These are phyloP conservation scores for Terebella lapidaria DNA, from an alignment of 2,888 invertebrate genomes.

Conservation along the genomic window DNA sequence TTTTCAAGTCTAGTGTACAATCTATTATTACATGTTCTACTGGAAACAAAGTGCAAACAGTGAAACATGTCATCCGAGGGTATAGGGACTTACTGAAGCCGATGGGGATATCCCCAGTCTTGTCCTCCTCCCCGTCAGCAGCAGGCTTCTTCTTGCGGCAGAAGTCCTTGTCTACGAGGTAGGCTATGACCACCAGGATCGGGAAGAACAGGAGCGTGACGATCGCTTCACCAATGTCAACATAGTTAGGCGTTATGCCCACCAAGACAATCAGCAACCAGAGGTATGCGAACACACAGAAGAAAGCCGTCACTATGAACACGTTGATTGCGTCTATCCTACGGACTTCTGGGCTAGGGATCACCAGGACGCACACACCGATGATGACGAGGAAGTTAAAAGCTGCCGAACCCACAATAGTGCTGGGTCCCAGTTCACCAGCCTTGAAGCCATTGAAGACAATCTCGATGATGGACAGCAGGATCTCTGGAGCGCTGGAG, in stretches of 20 bases:
- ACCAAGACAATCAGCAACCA: conserved; percentile 60
- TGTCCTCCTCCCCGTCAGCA: too few species aligned
- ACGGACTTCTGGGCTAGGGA: conserved; percentile 53
- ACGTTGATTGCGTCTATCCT: conserved; percentile 55
- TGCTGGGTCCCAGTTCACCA: conserved; percentile 59
- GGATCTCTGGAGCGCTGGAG: conserved; percentile 60
- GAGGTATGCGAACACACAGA: conserved; percentile 59
- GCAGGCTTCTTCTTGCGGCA: conserved; percentile 13
- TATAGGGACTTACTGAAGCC: conserved; percentile 24
- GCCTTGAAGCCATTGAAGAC: conserved; percentile 52
- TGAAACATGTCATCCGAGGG: too few species aligned
- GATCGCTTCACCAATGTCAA: conserved; percentile 61
- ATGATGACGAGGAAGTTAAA: conserved; percentile 60
- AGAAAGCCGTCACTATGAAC: conserved; percentile 51
- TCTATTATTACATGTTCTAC: too few species aligned
- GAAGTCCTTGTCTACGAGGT: conserved; percentile 57
- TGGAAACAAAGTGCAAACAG: too few species aligned
- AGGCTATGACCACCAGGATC: conserved; percentile 58
- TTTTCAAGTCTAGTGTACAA: too few species aligned
- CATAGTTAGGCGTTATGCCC: conserved; percentile 49
- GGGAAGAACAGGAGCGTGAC: conserved; percentile 60
- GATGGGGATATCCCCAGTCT: conserved; percentile 15
- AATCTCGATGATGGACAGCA: conserved; percentile 58
- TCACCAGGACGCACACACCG: conserved; percentile 57
- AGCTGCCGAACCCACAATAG: conserved; percentile 61